Evolutionary conservation across 1,140 invertebrate genomes (phyloP).

Genomic region (Brachystomella parvula): DNA sequence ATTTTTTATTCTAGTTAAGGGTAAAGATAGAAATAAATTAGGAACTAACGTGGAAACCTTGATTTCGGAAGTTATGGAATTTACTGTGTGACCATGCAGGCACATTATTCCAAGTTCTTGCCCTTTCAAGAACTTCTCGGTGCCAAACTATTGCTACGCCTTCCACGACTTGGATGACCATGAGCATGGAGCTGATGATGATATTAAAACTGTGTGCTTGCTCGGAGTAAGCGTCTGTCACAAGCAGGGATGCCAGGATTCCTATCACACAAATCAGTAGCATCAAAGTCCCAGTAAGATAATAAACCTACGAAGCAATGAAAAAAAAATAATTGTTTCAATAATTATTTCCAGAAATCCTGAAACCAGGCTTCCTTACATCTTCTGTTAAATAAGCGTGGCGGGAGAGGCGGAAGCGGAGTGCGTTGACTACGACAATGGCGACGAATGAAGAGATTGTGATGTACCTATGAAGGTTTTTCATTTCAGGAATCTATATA

Average conservation of each 20-base stretch:
- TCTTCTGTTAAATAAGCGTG: not conserved
- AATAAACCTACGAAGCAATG: not conserved
- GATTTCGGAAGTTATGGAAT: too few relatives aligned
- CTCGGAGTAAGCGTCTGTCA: not conserved
- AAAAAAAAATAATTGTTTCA: slow-evolving; percentile 1
- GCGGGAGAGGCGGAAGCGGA: not conserved
- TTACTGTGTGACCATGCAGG: too few relatives aligned
- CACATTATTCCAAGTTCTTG: too few relatives aligned
- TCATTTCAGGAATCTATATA: not conserved
- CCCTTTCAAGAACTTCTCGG: not conserved
- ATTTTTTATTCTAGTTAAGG: too few relatives aligned
- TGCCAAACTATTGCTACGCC: not conserved
- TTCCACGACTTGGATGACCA: not conserved
- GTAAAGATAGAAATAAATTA: too few relatives aligned
- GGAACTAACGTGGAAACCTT: too few relatives aligned
- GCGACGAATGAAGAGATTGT: not conserved
- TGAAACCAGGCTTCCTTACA: not conserved
- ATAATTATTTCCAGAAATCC: not conserved
- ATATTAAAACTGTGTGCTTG: not conserved
- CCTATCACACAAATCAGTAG: not conserved
- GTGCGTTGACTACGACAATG: not conserved
- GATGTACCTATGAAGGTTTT: slow-evolving; percentile 1
- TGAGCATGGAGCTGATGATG: slow-evolving; percentile 2
- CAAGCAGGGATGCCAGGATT: not conserved
- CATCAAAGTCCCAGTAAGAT: not conserved